Evolutionary conservation across 2,113 vertebrate genomes (phyloP).

Genomic region (Hyaena hyaena): DNA sequence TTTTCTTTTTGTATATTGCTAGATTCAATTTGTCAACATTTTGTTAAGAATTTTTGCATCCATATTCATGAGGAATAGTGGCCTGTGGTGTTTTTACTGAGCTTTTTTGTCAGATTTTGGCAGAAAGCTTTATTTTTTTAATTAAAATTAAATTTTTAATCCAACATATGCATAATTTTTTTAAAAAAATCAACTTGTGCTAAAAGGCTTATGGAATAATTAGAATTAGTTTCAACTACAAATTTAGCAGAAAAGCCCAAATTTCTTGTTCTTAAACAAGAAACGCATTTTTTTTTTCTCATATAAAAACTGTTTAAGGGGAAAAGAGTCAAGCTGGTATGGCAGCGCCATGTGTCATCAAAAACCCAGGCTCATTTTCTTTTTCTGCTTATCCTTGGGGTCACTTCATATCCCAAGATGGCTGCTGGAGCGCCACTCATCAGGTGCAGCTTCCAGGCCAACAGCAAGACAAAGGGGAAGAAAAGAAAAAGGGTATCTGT

Average conservation of each 20-base stretch:
- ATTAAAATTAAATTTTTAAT: neutral
- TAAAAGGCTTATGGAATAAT: neutral
- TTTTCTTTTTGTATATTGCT: neutral
- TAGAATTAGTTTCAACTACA: neutral
- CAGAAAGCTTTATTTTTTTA: neutral
- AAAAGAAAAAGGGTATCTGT: neutral
- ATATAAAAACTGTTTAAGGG: neutral
- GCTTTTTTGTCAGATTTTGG: neutral
- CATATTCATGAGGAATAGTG: neutral
- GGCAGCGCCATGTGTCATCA: neutral
- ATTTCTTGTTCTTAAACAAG: neutral
- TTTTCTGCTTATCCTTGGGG: neutral
- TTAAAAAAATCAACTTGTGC: neutral
- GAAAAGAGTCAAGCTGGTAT: neutral
- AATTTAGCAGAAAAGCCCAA: neutral
- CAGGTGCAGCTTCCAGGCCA: neutral
- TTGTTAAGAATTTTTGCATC: neutral
- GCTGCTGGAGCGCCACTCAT: neutral
- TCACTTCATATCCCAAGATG: constrained; percentile 5
- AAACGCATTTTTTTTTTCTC: neutral
- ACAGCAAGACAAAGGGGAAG: neutral
- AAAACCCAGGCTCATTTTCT: neutral
- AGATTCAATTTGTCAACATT: neutral
- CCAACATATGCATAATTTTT: neutral
- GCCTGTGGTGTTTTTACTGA: neutral